These are phyloP conservation scores for Halictus rubicundus DNA, from an alignment of 1,140 invertebrate species.

Conservation along the genomic window DNA sequence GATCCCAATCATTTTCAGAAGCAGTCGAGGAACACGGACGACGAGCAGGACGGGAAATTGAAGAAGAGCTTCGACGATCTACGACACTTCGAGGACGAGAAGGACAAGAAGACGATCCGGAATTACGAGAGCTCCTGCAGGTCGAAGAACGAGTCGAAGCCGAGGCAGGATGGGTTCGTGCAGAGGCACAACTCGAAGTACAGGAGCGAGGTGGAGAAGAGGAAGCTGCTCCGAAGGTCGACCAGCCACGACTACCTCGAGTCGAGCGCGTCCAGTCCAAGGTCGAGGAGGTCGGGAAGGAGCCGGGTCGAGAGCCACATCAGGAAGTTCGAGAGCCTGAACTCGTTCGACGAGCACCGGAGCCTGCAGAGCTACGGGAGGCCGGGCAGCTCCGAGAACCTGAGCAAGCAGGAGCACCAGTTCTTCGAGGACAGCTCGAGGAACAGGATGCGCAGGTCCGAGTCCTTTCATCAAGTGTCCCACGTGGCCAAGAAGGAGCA, in stretches of 20 bases:
- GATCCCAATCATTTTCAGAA: conserved; percentile 40
- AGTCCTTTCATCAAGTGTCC: conserved; percentile 76
- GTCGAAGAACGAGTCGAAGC: conserved; percentile 42
- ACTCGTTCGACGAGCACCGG: conserved; percentile 73
- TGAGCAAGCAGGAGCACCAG: conserved; percentile 35
- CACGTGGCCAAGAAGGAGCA: conserved; percentile 57
- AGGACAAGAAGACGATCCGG: conserved; percentile 48
- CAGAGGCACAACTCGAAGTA: conserved; percentile 58
- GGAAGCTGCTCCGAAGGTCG: conserved; percentile 59
- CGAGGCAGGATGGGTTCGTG: conserved; percentile 61
- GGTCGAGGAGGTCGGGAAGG: conserved; percentile 77
- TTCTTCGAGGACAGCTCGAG: conserved; percentile 17
- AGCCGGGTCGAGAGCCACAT: conserved; percentile 72
- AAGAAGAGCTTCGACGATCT: conserved; percentile 50
- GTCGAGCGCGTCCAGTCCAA: conserved; percentile 65
- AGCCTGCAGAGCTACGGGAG: conserved; percentile 62
- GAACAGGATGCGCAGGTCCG: conserved; percentile 70
- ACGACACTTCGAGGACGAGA: conserved; percentile 27
- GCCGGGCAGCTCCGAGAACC: conserved; percentile 45
- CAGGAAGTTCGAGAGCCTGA: conserved; percentile 76
- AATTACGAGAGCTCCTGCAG: conserved; percentile 54
- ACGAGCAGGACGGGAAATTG: conserved; percentile 6
- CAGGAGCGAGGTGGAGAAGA: conserved; percentile 67
- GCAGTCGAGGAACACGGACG: conserved; percentile 1
- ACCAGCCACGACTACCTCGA: conserved; percentile 62